A percentile compares a stretch with the other conserved stretches of the same genome.
phyloP scores from a whole-genome alignment of 1,140 invertebrate genomes.

The Scaptomyza pallida region DNA sequence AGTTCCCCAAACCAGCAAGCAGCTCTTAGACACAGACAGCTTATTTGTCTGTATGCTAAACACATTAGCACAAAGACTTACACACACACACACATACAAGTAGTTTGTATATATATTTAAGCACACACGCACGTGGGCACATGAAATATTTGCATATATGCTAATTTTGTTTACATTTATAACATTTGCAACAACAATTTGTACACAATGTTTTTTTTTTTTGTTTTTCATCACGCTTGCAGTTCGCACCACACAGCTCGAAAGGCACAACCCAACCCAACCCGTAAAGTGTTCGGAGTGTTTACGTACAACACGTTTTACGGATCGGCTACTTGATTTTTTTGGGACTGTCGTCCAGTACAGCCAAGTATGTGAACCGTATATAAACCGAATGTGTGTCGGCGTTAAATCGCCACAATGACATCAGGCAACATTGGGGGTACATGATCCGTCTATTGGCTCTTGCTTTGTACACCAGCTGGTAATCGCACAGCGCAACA shows the following conservation, averaged over 20 bases:
- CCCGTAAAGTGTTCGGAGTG: conserved; percentile 31
- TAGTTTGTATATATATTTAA: conserved; percentile 9
- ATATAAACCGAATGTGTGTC: conserved; percentile 62
- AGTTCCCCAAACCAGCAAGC: neutral
- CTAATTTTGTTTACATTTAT: conserved; percentile 81
- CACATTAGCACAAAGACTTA: neutral
- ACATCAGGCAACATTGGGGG: conserved; percentile 49
- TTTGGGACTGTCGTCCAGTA: neutral
- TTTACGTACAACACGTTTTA: conserved; percentile 71
- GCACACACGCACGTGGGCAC: conserved; percentile 55
- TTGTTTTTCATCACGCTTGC: conserved; percentile 25
- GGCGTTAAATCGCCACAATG: conserved; percentile 35
- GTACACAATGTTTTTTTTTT: conserved; percentile 47
- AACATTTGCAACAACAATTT: conserved; percentile 80
- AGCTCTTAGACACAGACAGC: conserved; percentile 26
- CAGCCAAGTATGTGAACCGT: conserved; percentile 54
- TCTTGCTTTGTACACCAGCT: conserved; percentile 23
- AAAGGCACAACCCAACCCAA: conserved; percentile 19
- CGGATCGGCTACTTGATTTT: conserved; percentile 26
- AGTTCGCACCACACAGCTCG: conserved; percentile 62
- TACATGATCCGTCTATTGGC: conserved; percentile 31
- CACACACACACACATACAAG: conserved; percentile 16
- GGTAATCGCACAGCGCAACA: conserved; percentile 32
- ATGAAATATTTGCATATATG: conserved; percentile 73
- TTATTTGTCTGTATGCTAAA: conserved; percentile 67